phyloP scores from a whole-genome alignment of 2,113 vertebrate genomes.

The Trichomycterus rosablanca region DNA sequence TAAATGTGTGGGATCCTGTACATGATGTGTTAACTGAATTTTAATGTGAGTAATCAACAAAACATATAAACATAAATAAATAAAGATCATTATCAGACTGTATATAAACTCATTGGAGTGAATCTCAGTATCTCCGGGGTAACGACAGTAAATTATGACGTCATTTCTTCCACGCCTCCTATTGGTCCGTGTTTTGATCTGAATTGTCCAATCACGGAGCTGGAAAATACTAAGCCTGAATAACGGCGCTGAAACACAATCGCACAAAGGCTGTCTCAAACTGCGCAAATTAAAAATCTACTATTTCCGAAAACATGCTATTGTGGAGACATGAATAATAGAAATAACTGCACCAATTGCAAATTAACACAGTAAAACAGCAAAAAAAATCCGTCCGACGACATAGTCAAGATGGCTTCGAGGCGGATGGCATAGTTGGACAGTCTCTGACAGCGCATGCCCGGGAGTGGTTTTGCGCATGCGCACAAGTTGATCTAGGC shows the following conservation, averaged over 20 bases:
- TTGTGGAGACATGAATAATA: too few relatives aligned
- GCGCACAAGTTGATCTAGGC: conserved; percentile 27
- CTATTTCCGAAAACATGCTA: too few relatives aligned
- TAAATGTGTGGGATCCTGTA: too few relatives aligned
- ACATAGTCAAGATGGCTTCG: conserved; percentile 39
- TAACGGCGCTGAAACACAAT: conserved; percentile 25
- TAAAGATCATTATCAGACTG: too few relatives aligned
- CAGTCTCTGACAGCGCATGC: too few relatives aligned
- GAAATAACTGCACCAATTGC: too few relatives aligned
- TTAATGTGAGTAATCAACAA: too few relatives aligned
- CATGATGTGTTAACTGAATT: too few relatives aligned
- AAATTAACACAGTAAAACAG: too few relatives aligned
- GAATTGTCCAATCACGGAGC: conserved; percentile 20
- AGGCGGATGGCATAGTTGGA: background rate
- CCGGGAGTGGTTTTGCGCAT: conserved; percentile 32
- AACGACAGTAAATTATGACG: conserved; percentile 8
- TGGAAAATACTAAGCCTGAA: conserved; percentile 9
- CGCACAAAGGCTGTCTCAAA: background rate
- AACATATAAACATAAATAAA: too few relatives aligned
- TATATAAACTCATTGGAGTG: too few relatives aligned
- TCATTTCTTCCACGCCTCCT: background rate
- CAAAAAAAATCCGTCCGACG: conserved; percentile 1
- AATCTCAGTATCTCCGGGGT: background rate
- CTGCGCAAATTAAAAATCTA: background rate
- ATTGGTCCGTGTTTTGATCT: conserved; percentile 25